phyloP scores from a whole-genome alignment of 2,888 invertebrate genomes.

The Physocephala rufipes region DNA sequence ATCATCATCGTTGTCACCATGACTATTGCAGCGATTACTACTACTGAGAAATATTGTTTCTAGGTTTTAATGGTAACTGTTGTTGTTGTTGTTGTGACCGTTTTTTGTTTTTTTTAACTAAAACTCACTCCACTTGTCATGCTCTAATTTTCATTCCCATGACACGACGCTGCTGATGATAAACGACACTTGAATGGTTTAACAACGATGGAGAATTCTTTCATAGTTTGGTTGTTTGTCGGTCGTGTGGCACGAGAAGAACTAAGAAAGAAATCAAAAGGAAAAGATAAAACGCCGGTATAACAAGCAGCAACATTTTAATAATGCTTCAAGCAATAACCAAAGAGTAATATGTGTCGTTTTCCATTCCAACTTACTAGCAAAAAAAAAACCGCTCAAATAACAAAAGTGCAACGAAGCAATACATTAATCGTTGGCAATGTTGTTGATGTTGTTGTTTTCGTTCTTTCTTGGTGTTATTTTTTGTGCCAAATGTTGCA shows the following conservation, averaged over 20 bases:
- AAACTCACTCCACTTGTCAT: slow-evolving; percentile 46
- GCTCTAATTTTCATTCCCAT: slow-evolving; percentile 52
- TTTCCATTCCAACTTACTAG: not conserved
- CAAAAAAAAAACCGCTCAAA: slow-evolving; percentile 5
- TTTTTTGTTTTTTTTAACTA: not conserved
- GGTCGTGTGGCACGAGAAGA: not conserved
- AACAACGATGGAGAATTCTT: not conserved
- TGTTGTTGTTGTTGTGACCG: not conserved
- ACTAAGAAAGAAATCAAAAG: not conserved
- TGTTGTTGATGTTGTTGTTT: slow-evolving; percentile 6
- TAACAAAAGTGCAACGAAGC: slow-evolving; percentile 11
- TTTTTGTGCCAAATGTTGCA: not conserved
- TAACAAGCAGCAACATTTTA: slow-evolving; percentile 12
- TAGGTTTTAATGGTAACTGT: not conserved
- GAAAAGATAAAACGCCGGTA: not conserved
- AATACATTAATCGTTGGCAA: slow-evolving; percentile 9
- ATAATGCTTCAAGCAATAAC: not conserved
- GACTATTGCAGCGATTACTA: no score
- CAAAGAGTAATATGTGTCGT: not conserved
- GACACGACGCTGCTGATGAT: slow-evolving; percentile 41
- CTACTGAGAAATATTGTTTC: not conserved
- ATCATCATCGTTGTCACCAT: no score
- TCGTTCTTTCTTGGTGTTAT: not conserved
- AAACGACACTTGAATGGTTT: slow-evolving; percentile 9
- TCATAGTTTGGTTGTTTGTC: not conserved